Conservation (phyloP, 2,797 vertebrate species). For the Sebastolobus altivelis region DNA sequence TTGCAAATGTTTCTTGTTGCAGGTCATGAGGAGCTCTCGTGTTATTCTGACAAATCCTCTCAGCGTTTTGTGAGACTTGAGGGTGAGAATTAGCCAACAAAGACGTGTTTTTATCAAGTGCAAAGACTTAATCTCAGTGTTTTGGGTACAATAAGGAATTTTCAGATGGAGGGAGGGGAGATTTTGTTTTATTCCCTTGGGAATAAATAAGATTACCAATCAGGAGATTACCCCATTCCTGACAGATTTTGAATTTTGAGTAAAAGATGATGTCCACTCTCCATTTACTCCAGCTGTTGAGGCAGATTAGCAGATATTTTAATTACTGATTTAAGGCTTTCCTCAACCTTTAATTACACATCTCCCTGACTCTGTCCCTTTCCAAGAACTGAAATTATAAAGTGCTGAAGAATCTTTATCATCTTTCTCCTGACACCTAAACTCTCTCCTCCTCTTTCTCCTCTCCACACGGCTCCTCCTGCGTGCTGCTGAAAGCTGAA, state of each 20-base stretch:
- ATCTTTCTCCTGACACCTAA: not conserved
- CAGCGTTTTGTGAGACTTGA: not conserved
- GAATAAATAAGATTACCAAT: slow-evolving; percentile 33
- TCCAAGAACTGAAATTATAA: not conserved
- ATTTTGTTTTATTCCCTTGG: slow-evolving; percentile 11
- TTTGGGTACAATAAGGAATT: slow-evolving; percentile 7
- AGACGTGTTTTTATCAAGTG: not conserved
- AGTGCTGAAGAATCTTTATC: too few relatives aligned
- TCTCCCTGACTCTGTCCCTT: not conserved
- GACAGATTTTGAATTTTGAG: not conserved
- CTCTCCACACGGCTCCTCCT: slow-evolving; percentile 21
- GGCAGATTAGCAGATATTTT: slow-evolving; percentile 13
- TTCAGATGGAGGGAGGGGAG: not conserved
- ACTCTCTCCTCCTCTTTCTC: not conserved
- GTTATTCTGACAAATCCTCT: slow-evolving; percentile 18
- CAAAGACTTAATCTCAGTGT: slow-evolving; percentile 30
- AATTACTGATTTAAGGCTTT: slow-evolving; percentile 13
- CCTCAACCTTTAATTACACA: not conserved
- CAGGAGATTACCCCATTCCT: slow-evolving; percentile 30
- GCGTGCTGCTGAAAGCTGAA: slow-evolving; percentile 63
- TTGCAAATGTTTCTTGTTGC: not conserved
- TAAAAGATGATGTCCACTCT: slow-evolving; percentile 5
- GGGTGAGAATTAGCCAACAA: not conserved
- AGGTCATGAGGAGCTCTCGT: not conserved
- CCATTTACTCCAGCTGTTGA: slow-evolving; percentile 34